phyloP scores from a whole-genome alignment of 2,113 vertebrate genomes.

The Plecotus auritus region DNA sequence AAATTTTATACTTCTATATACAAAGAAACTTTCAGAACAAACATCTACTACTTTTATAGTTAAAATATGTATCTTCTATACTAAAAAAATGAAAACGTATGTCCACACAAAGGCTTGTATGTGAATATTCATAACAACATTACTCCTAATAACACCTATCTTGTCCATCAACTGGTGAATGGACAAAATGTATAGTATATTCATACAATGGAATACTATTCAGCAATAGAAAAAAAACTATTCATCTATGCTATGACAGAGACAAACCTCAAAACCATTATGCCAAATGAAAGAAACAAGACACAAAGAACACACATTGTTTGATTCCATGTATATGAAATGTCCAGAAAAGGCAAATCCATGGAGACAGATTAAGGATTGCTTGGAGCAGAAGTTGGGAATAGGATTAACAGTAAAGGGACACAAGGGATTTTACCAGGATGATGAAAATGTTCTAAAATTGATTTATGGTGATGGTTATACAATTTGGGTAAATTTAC shows the following conservation, averaged over 20 bases:
- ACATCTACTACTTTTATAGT: neutral
- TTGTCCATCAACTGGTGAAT: neutral
- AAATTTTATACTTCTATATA: neutral
- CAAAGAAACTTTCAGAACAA: neutral
- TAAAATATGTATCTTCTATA: neutral
- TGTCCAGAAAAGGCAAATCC: neutral
- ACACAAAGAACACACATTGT: neutral
- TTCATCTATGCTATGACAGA: neutral
- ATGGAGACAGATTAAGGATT: neutral
- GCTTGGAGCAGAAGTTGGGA: neutral
- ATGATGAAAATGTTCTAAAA: constrained; percentile 3
- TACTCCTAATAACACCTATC: neutral
- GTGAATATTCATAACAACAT: neutral
- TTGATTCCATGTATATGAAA: neutral
- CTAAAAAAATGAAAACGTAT: neutral
- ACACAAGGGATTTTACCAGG: neutral
- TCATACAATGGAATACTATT: neutral
- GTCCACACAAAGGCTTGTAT: neutral
- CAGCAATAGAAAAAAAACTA: neutral
- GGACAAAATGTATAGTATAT: neutral
- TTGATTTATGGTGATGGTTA: neutral
- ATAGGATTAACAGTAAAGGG: neutral
- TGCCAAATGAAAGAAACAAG: neutral
- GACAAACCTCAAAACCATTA: neutral
- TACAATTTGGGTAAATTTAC: neutral